phyloP scores from a whole-genome alignment of 1,140 invertebrate species.

The Drosophila azteca region DNA sequence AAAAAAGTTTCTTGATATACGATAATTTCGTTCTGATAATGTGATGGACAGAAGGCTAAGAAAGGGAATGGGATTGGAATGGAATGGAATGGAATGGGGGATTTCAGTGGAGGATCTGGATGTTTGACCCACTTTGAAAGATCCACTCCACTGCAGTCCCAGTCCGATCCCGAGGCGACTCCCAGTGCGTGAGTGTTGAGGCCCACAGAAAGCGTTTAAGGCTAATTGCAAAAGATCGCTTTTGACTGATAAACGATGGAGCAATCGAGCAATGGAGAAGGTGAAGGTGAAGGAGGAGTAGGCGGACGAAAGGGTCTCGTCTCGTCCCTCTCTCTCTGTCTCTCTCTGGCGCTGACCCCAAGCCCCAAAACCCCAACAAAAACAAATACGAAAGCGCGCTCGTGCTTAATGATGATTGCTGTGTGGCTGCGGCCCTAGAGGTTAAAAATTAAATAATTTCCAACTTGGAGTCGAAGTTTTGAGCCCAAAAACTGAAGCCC shows the following conservation, averaged over 20 bases:
- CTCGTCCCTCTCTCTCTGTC: slow-evolving; percentile 7
- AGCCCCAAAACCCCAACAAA: slow-evolving; percentile 41
- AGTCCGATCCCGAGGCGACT: not conserved
- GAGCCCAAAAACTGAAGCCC: slow-evolving; percentile 14
- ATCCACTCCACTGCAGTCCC: not conserved
- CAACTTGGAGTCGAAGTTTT: slow-evolving; percentile 19
- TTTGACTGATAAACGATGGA: slow-evolving; percentile 66
- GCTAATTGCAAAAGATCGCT: slow-evolving; percentile 81
- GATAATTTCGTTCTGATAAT: slow-evolving; percentile 82
- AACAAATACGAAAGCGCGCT: slow-evolving; percentile 55
- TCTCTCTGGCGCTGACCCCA: slow-evolving; percentile 67
- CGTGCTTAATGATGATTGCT: slow-evolving; percentile 81
- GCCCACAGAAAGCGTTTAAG: slow-evolving; percentile 77
- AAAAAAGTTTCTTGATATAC: slow-evolving; percentile 68
- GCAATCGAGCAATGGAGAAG: slow-evolving; percentile 21
- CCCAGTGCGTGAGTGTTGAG: slow-evolving; percentile 71
- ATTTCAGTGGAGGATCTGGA: slow-evolving; percentile 4
- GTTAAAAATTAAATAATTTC: slow-evolving; percentile 82
- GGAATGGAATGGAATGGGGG: too few species aligned
- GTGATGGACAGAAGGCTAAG: slow-evolving; percentile 57
- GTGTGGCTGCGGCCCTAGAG: slow-evolving; percentile 58
- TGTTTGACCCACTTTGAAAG: slow-evolving; percentile 39
- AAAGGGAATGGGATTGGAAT: too few species aligned
- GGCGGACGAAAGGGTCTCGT: slow-evolving; percentile 37
- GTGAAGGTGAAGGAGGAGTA: slow-evolving; percentile 57